Percentiles rank a stretch among this genome's conserved stretches.
phyloP scores from a whole-genome alignment of 2,797 vertebrate species.

The Sibirionetta formosa region DNA sequence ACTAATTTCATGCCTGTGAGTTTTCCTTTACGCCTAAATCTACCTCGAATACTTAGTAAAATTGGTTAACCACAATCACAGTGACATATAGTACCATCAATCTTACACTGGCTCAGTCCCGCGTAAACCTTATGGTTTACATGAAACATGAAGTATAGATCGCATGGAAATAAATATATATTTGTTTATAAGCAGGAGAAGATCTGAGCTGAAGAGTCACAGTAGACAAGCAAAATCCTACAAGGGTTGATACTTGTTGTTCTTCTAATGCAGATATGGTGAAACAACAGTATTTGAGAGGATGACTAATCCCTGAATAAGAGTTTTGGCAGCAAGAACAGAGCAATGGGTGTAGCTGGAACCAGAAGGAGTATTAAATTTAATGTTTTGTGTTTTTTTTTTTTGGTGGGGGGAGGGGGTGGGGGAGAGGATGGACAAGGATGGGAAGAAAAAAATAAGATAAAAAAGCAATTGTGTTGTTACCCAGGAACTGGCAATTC shows the following conservation, averaged over 20 bases:
- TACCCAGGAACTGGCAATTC: background rate
- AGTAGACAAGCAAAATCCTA: background rate
- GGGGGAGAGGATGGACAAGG: background rate
- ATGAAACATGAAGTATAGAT: background rate
- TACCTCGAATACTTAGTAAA: background rate
- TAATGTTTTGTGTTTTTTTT: background rate
- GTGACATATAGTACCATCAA: too few species aligned
- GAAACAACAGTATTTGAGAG: background rate
- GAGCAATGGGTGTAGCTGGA: background rate
- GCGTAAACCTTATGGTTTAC: too few species aligned
- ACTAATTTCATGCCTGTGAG: background rate
- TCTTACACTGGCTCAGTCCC: too few species aligned
- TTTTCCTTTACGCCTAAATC: background rate
- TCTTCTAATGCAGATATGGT: background rate
- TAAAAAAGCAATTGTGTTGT: background rate
- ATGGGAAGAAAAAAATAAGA: background rate
- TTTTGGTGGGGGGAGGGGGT: background rate
- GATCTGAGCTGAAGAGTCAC: background rate
- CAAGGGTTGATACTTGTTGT: background rate
- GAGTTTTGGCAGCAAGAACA: slow-evolving; percentile 23
- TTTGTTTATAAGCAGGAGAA: background rate
- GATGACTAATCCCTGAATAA: background rate
- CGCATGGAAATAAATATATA: background rate
- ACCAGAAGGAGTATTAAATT: background rate
- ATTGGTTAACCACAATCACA: background rate